phyloP scores from a whole-genome alignment of 2,113 vertebrate genomes.

The Ahaetulla prasina region DNA sequence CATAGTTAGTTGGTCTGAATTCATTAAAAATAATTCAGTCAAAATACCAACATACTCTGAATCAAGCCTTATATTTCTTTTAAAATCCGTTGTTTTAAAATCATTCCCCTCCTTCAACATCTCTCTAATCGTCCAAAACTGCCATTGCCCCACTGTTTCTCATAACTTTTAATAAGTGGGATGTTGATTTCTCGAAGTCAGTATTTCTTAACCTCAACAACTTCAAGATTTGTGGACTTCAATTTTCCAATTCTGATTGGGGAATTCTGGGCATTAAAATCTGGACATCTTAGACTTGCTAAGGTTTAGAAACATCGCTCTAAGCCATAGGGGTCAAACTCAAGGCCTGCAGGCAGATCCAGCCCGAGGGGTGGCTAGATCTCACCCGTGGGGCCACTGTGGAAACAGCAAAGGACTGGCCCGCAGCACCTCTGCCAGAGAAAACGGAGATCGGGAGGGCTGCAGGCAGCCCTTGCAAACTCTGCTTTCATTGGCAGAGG shows the following conservation, averaged over 20 bases:
- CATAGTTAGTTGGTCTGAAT: not conserved
- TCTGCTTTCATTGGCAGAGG: no score
- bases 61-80: not conserved
- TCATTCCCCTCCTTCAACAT: not conserved
- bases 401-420: no score
- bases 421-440: no score
- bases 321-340: not conserved
- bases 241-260: not conserved
- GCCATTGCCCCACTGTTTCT: not conserved
- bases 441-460: no score
- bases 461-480: no score
- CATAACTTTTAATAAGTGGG: not conserved
- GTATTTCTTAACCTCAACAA: not conserved
- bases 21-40: not conserved
- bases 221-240: not conserved
- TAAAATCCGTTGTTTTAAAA: not conserved
- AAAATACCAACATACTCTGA: not conserved
- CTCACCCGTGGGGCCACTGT: no score
- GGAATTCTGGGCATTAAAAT: not conserved
- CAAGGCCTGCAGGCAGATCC: no score
- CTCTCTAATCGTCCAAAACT: not conserved
- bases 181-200: not conserved
- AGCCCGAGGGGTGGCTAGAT: no score
- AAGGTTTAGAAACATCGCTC: not conserved
- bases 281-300: not conserved